Evolutionary conservation across 2,888 invertebrate genomes (phyloP).

Genomic region (Microctonus brassicae): DNA sequence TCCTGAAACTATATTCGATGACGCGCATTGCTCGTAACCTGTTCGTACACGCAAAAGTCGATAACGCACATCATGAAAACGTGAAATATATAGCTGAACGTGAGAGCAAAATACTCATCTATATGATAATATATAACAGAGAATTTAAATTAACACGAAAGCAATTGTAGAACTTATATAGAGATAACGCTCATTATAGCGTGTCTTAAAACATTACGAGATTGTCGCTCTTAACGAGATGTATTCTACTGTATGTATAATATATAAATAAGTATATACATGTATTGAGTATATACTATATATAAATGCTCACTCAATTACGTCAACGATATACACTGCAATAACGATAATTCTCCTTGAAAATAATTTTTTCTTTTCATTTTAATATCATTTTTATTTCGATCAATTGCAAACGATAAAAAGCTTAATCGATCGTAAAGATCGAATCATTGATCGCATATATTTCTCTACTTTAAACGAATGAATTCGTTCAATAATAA

Average conservation of each 20-base stretch:
- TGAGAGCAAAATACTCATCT: slow-evolving; percentile 61
- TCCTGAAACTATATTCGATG: slow-evolving; percentile 13
- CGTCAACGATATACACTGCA: not conserved
- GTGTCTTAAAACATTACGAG: slow-evolving; percentile 11
- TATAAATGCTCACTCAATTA: not conserved
- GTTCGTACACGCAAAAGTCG: slow-evolving; percentile 42
- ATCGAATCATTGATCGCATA: slow-evolving; percentile 17
- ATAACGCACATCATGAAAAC: slow-evolving; percentile 48
- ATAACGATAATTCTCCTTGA: not conserved
- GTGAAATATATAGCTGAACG: not conserved
- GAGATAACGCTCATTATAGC: slow-evolving; percentile 36
- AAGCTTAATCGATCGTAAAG: slow-evolving; percentile 24
- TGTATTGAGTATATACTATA: too few relatives aligned
- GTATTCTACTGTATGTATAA: not conserved
- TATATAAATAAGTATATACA: too few relatives aligned
- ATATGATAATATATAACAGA: slow-evolving; percentile 64
- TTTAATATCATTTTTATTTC: too few relatives aligned
- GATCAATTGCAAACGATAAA: too few relatives aligned
- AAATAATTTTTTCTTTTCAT: not conserved
- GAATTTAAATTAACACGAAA: slow-evolving; percentile 59
- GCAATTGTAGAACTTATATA: slow-evolving; percentile 37
- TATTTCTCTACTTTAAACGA: not conserved
- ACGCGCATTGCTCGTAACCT: slow-evolving; percentile 26
- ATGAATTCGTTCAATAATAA: slow-evolving; percentile 21
- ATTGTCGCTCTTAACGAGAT: slow-evolving; percentile 5